Evolutionary conservation across 2,888 invertebrate species (phyloP), one percentile per base, ranked within the genome.

Genomic region (Drosophila melanocephala): DNA sequence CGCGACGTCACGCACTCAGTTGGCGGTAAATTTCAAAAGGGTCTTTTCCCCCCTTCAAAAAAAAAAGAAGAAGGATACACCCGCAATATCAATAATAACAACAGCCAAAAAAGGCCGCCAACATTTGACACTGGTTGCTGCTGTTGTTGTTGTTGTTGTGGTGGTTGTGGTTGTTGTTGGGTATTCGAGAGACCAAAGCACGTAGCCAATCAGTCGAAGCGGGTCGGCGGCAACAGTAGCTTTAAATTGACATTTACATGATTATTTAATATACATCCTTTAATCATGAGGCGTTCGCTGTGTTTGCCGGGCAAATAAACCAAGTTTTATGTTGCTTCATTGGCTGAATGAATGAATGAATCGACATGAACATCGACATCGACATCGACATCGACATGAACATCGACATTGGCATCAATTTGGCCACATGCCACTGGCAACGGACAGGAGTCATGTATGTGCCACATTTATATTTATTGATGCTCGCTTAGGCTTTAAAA

Each of bases 201-300:
- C 70, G 78, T 72, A 75, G 65, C 63, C 69, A 61, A 73, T 78
- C 62, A 63, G 56, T 44, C 10, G 65, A 47, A 19, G 37, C 56
- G 59, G 64, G 42, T 51, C 37, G 58, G 55, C 3, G 63, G 55
- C 55, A 69, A 39, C 70, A 77, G 85, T 70, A 72, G 87, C 89
- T 84, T 88, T 90, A 89, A 90, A 90, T 87, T 90, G 88, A 84
- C 88, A 90, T 88, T 90, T 89, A 88, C 87, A 88, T 90, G 89
- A 90, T 89, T 88, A 90, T 89, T 90, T 88, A 90, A 90, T 87
- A 76, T 64, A 83, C 89, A 90, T 90, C 81, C 88, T 90, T 88
- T 87, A 90, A 88, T 90, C 87, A 88, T 80, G 78, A 75, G 68
- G 28, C 80, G 50, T 57, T 22, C 33, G 28, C 37, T 53, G 35